Evolutionary conservation across 1,140 invertebrate species (phyloP).

Genomic region (Harpegnathos saltator): DNA sequence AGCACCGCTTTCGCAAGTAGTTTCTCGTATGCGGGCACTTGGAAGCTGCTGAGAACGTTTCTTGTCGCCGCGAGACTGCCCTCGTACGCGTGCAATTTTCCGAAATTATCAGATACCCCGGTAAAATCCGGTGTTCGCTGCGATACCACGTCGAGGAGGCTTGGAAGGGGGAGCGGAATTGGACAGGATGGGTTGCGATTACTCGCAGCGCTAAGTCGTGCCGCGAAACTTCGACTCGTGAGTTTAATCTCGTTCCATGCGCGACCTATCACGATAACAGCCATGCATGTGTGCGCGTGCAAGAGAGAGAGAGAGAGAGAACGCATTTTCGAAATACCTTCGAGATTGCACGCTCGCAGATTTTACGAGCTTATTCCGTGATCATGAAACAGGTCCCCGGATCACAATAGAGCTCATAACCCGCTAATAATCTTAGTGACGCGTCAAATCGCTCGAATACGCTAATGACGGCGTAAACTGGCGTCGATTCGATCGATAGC

Average conservation of each 20-base stretch:
- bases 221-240: neutral
- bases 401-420: conserved; percentile 5
- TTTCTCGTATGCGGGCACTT: neutral
- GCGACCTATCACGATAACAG: too few relatives aligned
- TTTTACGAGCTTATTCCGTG: neutral
- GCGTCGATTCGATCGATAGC: conserved; percentile 46
- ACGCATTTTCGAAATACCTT: too few relatives aligned
- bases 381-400: neutral
- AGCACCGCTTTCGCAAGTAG: conserved; percentile 18
- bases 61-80: neutral
- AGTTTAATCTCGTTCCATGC: too few relatives aligned
- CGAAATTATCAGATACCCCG: neutral
- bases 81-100: neutral
- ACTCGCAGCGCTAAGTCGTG: too few relatives aligned
- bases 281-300: too few relatives aligned
- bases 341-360: too few relatives aligned
- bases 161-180: too few relatives aligned
- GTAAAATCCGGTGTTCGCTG: neutral
- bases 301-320: too few relatives aligned
- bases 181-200: too few relatives aligned
- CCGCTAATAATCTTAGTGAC: conserved; percentile 47
- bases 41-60: neutral
- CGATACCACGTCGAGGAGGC: neutral
- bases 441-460: conserved; percentile 34
- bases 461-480: conserved; percentile 23